Evolutionary conservation across 2,888 invertebrate species (phyloP), one percentile per base, ranked within the genome.

Genomic region (Calliopum simillimum): DNA sequence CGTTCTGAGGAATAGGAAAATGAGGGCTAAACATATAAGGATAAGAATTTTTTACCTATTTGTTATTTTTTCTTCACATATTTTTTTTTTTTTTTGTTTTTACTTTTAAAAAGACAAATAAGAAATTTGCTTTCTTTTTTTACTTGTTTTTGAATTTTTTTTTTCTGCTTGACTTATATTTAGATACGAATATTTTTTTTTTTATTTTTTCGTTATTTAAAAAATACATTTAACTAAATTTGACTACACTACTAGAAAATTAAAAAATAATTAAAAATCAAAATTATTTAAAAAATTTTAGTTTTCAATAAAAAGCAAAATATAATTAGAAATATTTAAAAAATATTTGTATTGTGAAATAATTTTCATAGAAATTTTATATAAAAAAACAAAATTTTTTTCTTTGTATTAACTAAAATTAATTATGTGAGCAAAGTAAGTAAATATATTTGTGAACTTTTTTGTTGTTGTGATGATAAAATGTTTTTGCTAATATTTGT

Each of bases 11-110:
- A 88, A 87, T 87, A 58, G 41, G 23, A 33, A 21, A 1, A 16
- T 23, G 47, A 87, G 88, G 88, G 88, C 87, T 76, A 68, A 82
- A 84, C 84, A 84, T 83, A 83, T 84, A 84, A 79, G 83, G 84
- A 83, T 75, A 43, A 59, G 58, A 47, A 56, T 58, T 67, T 78
- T 68, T 73, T 71, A 66, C 16, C 19, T 58, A 47, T 62, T 64
- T 55, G 13, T 74, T n/a, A n/a, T n/a, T n/a, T n/a, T 72, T 76
- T 74, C 73, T 70, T 58, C 25, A 44, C 56, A 65, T 61, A 58
- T 74, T 72, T 64, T 66, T 64, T 73, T 59, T 65, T 71, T 70
- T 68, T 68, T 62, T n/a, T n/a, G 41, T 59, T 70, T 71, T 46
- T 47, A 19, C 44, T 51, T 55, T 58, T 65, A 44, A 16, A 63